phyloP scores from a whole-genome alignment of 2,888 invertebrate genomes.

The Ennomos quercinarius region DNA sequence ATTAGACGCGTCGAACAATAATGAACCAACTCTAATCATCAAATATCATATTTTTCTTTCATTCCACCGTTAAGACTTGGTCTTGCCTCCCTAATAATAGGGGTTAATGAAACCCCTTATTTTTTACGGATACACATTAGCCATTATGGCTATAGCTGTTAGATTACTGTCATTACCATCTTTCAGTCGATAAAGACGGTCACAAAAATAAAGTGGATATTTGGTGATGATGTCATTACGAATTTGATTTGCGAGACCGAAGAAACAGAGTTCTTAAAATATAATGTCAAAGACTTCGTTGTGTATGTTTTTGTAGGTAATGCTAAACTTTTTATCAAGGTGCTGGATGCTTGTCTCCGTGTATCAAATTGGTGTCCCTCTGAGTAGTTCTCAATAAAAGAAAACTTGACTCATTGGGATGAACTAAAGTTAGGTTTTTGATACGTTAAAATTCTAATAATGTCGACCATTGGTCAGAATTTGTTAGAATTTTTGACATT shows the following conservation, averaged over 20 bases:
- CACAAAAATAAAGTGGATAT: constrained; percentile 30
- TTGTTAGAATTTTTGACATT: too few relatives aligned
- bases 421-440: too few relatives aligned
- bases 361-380: too few relatives aligned
- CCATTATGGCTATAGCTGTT: constrained; percentile 31
- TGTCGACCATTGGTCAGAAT: too few relatives aligned
- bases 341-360: neutral
- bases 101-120: constrained; percentile 40
- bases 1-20: neutral
- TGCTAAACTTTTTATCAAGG: too few relatives aligned
- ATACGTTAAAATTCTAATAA: too few relatives aligned
- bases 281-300: neutral
- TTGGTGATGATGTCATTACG: constrained; percentile 20
- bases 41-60: constrained; percentile 24
- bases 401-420: too few relatives aligned
- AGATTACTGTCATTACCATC: constrained; percentile 36
- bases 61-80: constrained; percentile 13
- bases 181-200: constrained; percentile 31
- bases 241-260: constrained; percentile 23
- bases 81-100: constrained; percentile 22
- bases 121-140: constrained; percentile 37
- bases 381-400: neutral
- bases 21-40: constrained; percentile 20
- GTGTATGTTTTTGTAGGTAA: too few relatives aligned
- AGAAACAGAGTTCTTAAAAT: constrained; percentile 7